Conservation (phyloP, 2,113 vertebrate species). For the Brachyhypopomus occidentalis region DNA sequence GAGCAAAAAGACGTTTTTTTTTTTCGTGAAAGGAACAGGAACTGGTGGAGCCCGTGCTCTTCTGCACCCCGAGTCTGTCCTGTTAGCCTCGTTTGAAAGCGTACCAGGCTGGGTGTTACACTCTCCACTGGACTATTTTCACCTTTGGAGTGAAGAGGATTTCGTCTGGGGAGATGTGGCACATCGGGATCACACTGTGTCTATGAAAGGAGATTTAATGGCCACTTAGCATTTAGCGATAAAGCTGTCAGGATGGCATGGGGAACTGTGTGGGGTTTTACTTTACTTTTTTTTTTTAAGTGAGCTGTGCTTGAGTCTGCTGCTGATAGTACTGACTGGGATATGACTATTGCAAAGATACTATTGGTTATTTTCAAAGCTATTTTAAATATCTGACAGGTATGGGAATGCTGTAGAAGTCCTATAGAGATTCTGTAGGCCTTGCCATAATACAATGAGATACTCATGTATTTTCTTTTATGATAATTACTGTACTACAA, state of each 20-base stretch:
- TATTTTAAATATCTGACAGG: background rate
- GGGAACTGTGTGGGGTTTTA: constrained; percentile 49
- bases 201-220: constrained; percentile 58
- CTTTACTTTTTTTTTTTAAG: constrained; percentile 35
- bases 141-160: constrained; percentile 57
- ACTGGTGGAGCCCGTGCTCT: constrained; percentile 34
- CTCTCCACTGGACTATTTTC: constrained; percentile 57
- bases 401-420: too few species aligned
- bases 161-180: constrained; percentile 44
- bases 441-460: too few species aligned
- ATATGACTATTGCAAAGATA: background rate
- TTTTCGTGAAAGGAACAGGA: constrained; percentile 46
- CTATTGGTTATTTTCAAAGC: background rate
- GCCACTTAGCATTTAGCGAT: constrained; percentile 55
- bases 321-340: constrained; percentile 51
- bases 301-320: background rate
- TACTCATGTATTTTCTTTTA: too few species aligned
- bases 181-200: constrained; percentile 48
- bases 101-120: constrained; percentile 49
- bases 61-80: constrained; percentile 61
- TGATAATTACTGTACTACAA: too few species aligned
- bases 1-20: constrained; percentile 41
- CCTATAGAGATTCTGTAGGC: too few species aligned
- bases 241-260: constrained; percentile 47
- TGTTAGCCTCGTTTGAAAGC: constrained; percentile 59